Base-by-base conservation (phyloP, 2,113 vertebrate species). In the Pterocles orientalis region DNA sequence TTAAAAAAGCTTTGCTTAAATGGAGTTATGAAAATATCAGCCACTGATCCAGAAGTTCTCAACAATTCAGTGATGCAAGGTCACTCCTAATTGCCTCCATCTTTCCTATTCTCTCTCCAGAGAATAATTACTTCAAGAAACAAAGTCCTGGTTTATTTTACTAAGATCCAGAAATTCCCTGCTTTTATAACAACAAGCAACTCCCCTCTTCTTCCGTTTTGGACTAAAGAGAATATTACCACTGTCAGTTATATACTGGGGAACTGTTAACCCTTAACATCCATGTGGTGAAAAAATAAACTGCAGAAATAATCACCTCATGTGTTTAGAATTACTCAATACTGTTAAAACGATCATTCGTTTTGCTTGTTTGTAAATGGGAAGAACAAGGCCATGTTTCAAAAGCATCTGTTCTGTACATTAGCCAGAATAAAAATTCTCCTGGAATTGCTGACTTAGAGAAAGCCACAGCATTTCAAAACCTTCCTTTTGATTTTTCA, bases 41-140 rank as follows among this genome's bases (percentile, higher is more conserved):
- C 97, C 97, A 97, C 97, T 95, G 97, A 96, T 98, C 96, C 98
- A 98, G 97, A 98, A 97, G 97, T 97, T 97, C 97, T 97, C 95
- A 97, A 96, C 92, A 96, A 95, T 93, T 96, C 96, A 79, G 77
- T 82, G 92, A 97, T 95, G 94, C 96, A 88, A 97, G 97, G 98
- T 97, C 97, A 98, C 79, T 97, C 96, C 94, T 98, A 98, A 98
- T 97, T 98, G 97, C 97, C 98, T 98, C 97, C 97, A 98, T 98
- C 97, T 97, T 98, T 97, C 97, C 95, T 98, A 94, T 97, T 95
- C 94, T 94, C 96, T 96, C 97, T 97, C 98, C 90, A 97, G 97
- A 98, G 97, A 97, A 97, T 98, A 98, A 98, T 98, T 98, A 98
- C 93, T 97, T 98, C 97, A 97, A 97, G 97, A 98, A 98, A 98